Conservation (phyloP, 2,797 vertebrate genomes). For the Pseudochromis fuscus region DNA sequence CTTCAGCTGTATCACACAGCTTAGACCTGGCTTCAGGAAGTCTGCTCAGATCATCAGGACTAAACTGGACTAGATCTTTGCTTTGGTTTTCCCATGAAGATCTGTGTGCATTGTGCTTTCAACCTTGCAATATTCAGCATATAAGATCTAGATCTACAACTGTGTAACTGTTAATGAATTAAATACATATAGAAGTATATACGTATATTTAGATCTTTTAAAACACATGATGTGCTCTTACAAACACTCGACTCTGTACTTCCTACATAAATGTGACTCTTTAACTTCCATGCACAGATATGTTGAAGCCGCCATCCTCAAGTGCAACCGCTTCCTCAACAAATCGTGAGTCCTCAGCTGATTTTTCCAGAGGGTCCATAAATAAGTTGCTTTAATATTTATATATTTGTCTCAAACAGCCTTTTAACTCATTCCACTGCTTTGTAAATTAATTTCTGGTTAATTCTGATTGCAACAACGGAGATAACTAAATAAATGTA, state of each 20-base stretch:
- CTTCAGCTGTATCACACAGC: conserved; percentile 41
- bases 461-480: not conserved
- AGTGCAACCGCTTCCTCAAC: conserved; percentile 95
- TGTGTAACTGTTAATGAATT: too few relatives aligned
- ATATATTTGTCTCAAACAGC: not conserved
- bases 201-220: too few relatives aligned
- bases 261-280: conserved; percentile 52
- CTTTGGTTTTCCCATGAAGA: too few relatives aligned
- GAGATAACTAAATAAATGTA: too few relatives aligned
- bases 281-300: conserved; percentile 89
- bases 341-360: conserved; percentile 88
- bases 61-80: not conserved
- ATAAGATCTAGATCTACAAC: too few relatives aligned
- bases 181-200: too few relatives aligned
- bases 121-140: too few relatives aligned
- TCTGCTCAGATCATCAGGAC: not conserved
- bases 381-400: not conserved
- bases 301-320: conserved; percentile 95
- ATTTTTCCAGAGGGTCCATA: not conserved
- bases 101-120: too few relatives aligned
- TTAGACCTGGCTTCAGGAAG: not conserved
- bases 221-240: too few relatives aligned
- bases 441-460: too few relatives aligned
- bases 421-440: not conserved
- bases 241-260: not conserved